These are phyloP conservation scores for Triplophysa bombifrons DNA, from an alignment of 2,797 vertebrate species.

Conservation along the genomic window DNA sequence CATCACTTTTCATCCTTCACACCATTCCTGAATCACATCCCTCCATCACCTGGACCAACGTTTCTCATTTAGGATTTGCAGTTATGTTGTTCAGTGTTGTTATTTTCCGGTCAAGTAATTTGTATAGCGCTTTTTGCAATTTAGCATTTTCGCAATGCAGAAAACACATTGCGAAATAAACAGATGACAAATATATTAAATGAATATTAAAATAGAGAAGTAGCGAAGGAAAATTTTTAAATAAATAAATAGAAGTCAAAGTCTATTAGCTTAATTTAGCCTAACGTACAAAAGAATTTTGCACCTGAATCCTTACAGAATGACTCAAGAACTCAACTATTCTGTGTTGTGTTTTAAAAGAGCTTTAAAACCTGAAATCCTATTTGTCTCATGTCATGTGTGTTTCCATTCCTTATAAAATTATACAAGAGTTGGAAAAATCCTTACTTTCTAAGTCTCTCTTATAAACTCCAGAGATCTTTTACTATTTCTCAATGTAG, in stretches of 20 bases:
- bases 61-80: background rate
- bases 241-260: too few species aligned
- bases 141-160: background rate
- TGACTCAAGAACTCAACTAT: too few species aligned
- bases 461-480: constrained; percentile 26
- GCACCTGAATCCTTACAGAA: too few species aligned
- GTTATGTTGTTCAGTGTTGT: background rate
- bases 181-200: too few species aligned
- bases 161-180: too few species aligned
- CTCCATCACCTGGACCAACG: background rate
- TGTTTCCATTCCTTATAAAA: background rate
- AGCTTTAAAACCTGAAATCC: background rate
- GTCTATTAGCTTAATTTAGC: too few species aligned
- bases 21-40: background rate
- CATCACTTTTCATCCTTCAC: constrained; percentile 34
- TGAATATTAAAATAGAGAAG: too few species aligned
- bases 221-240: too few species aligned
- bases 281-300: too few species aligned
- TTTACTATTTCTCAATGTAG: constrained; percentile 4
- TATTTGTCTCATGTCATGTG: background rate
- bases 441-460: constrained; percentile 9
- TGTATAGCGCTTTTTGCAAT: background rate
- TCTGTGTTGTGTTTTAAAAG: too few species aligned
- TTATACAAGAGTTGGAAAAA: constrained; percentile 22
- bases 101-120: background rate